Conservation (phyloP, 1,140 invertebrate species). For the Dendrolimus punctatus region DNA sequence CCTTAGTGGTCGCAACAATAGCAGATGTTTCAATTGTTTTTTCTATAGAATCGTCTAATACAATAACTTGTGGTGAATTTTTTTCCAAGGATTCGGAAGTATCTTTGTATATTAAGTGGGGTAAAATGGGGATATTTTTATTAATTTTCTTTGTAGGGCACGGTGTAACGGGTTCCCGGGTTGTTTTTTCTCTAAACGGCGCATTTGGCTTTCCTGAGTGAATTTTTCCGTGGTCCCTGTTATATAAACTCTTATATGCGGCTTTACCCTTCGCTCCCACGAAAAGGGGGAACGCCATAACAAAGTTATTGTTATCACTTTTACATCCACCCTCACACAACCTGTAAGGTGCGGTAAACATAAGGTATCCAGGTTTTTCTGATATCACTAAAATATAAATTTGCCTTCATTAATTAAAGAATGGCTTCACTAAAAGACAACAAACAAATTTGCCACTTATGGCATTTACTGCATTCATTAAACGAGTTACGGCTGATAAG, state of each 20-base stretch:
- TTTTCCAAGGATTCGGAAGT: too few relatives aligned
- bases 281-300: slow-evolving; percentile 36
- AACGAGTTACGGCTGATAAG: too few relatives aligned
- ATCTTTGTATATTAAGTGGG: too few relatives aligned
- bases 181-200: slow-evolving; percentile 26
- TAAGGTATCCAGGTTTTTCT: slow-evolving; percentile 21
- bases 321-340: slow-evolving; percentile 37
- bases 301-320: slow-evolving; percentile 16
- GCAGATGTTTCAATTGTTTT: background rate
- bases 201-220: slow-evolving; percentile 7
- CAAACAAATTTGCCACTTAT: too few relatives aligned
- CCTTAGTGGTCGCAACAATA: background rate
- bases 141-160: slow-evolving; percentile 9
- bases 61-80: too few relatives aligned
- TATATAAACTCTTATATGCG: slow-evolving; percentile 21
- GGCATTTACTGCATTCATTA: too few relatives aligned
- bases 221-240: slow-evolving; percentile 18
- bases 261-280: slow-evolving; percentile 22
- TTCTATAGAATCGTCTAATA: background rate
- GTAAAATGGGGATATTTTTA: background rate
- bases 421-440: too few relatives aligned
- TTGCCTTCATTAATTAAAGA: background rate
- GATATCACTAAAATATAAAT: slow-evolving; percentile 28
- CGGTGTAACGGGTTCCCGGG: slow-evolving; percentile 14
- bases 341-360: slow-evolving; percentile 48